Evolutionary conservation across 1,140 invertebrate genomes (phyloP), one percentile per base, ranked within the genome.

Genomic region (Drosophila kohkoa): DNA sequence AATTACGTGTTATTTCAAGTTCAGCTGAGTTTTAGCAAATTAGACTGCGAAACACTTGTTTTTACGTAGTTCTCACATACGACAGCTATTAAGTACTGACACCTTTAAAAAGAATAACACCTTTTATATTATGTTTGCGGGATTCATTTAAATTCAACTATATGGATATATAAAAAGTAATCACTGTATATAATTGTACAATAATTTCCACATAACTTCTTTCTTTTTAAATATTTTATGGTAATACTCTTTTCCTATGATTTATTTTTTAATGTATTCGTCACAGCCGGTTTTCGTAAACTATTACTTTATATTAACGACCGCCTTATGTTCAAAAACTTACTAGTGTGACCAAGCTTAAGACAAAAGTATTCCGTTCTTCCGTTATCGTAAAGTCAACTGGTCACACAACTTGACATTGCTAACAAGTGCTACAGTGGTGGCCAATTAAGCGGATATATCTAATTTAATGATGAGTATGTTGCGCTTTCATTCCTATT

Each of bases 391-490:
- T 43, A 0, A 10, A 38, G 7, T 8, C 7, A 32, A 38, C 7
- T 38, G 35, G 35, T 38, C 35, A 38, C 35, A 38, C 35, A 38
- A 32, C 0, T 8, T 38, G 7, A 3, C 7, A 10, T 30, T 32
- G 30, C 30, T 10, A 38, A 10, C 41, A 43, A 41, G 5, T 43
- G 3, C 5, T 1, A 43, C 41, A 15, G 41, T 43, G 41, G 10
- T 65, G 38, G 63, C 15, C 5, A 32, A 32, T 35, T 32, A 32
- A n/a, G 3, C 15, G 41, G 20, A 49, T 28, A 10, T 7, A 1
- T 0, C 57, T 52, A 72, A 32, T 13, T 7, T 65, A 11, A 30
- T 65, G 59, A 38, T 28, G 7, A 64, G 20, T 5, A 43, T 16
- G 16, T 10, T 28, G n/a, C n/a, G 38, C 10, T 41, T 11, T n/a